Conservation (phyloP, 2,888 invertebrate genomes). For the Nipponacmea schrenckii region DNA sequence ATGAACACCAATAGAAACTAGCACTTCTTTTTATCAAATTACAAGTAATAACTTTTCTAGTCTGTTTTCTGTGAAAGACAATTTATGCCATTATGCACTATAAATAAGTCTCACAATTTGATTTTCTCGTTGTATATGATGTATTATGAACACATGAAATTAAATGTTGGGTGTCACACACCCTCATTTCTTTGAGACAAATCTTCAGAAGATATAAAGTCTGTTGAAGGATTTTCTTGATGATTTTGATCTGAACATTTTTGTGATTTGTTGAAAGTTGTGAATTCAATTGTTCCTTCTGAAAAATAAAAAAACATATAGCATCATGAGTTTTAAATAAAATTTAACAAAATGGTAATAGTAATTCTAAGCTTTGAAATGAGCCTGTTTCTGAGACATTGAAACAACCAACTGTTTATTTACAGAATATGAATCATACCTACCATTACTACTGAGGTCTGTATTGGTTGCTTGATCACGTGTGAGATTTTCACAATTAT, state of each 20-base stretch:
- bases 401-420: too few relatives aligned
- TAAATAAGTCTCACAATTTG: background rate
- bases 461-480: conserved; percentile 62
- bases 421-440: conserved; percentile 14
- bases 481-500: conserved; percentile 45
- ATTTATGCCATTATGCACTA: background rate
- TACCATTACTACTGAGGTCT: conserved; percentile 61
- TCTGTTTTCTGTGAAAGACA: background rate
- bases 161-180: conserved; percentile 18
- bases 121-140: background rate
- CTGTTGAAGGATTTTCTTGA: conserved; percentile 21
- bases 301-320: conserved; percentile 33
- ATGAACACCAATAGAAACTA: background rate
- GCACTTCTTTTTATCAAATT: background rate
- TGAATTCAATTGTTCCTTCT: conserved; percentile 58
- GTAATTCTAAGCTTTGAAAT: too few relatives aligned
- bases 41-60: background rate
- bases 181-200: conserved; percentile 14
- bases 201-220: conserved; percentile 13
- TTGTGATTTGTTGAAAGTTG: conserved; percentile 41
- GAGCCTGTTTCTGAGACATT: too few relatives aligned
- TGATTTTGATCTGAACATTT: conserved; percentile 39
- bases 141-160: conserved; percentile 7
- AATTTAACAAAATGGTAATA: too few relatives aligned
- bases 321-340: too few relatives aligned